Conservation (phyloP, 2,113 vertebrate genomes). For the Actinemys pallida region DNA sequence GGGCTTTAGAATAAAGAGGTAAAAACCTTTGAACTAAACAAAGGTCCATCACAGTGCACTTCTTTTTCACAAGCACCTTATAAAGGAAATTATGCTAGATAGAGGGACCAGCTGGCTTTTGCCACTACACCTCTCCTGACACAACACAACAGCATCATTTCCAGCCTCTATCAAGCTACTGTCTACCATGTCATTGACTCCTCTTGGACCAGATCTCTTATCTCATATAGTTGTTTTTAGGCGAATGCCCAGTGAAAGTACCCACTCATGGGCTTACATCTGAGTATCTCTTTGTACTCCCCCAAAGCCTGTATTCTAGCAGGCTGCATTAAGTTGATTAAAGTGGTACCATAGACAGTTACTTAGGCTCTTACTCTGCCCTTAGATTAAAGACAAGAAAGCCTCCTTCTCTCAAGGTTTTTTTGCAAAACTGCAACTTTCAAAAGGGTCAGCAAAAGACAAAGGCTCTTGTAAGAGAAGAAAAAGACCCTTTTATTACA, state of each 20-base stretch:
- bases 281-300: conserved; percentile 92
- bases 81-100: conserved; percentile 83
- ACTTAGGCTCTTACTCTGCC: conserved; percentile 87
- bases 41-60: conserved; percentile 91
- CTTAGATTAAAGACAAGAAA: conserved; percentile 95
- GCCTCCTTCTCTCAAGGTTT: conserved; percentile 81
- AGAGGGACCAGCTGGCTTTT: conserved; percentile 83
- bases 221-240: conserved; percentile 76
- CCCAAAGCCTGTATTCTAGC: conserved; percentile 83
- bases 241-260: conserved; percentile 84
- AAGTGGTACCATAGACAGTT: conserved; percentile 87
- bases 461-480: conserved; percentile 88
- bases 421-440: conserved; percentile 86
- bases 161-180: conserved; percentile 78
- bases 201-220: conserved; percentile 80
- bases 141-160: conserved; percentile 83
- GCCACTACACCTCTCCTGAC: conserved; percentile 80
- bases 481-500: conserved; percentile 93
- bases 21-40: conserved; percentile 99
- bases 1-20: conserved; percentile 96
- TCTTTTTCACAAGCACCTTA: conserved; percentile 88
- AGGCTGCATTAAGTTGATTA: conserved; percentile 98
- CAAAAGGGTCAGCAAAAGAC: conserved; percentile 93
- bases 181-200: conserved; percentile 73
- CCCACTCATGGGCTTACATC: conserved; percentile 81